Conservation (phyloP, 2,113 vertebrate genomes). For the Eurypyga helias region DNA sequence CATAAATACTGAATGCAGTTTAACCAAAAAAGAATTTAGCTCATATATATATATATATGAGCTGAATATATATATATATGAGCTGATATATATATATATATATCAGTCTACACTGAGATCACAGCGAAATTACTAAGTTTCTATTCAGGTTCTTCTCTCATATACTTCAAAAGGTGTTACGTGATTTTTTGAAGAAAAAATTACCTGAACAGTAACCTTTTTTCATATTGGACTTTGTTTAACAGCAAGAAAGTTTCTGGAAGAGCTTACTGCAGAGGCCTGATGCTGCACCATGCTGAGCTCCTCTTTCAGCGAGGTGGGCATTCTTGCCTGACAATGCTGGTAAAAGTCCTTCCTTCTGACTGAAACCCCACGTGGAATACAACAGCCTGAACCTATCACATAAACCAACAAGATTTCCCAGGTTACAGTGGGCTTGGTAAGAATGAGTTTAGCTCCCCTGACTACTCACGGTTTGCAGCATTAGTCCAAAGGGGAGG, state of each 20-base stretch:
- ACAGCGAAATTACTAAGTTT: neutral
- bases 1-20: neutral
- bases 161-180: neutral
- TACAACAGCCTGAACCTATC: neutral
- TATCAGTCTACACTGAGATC: neutral
- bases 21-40: neutral
- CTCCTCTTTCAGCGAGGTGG: neutral
- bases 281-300: neutral
- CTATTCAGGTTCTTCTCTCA: neutral
- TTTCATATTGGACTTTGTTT: neutral
- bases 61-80: too few species aligned
- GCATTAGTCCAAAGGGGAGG: neutral
- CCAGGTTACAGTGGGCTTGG: neutral
- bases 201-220: neutral
- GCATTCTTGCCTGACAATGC: neutral
- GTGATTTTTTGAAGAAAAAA: neutral
- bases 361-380: neutral
- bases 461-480: neutral
- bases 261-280: neutral
- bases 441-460: neutral
- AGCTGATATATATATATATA: neutral
- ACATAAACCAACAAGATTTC: neutral
- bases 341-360: neutral
- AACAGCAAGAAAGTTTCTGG: neutral
- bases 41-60: neutral